phyloP scores from a whole-genome alignment of 2,797 vertebrate genomes.

The Sebastes itinus region DNA sequence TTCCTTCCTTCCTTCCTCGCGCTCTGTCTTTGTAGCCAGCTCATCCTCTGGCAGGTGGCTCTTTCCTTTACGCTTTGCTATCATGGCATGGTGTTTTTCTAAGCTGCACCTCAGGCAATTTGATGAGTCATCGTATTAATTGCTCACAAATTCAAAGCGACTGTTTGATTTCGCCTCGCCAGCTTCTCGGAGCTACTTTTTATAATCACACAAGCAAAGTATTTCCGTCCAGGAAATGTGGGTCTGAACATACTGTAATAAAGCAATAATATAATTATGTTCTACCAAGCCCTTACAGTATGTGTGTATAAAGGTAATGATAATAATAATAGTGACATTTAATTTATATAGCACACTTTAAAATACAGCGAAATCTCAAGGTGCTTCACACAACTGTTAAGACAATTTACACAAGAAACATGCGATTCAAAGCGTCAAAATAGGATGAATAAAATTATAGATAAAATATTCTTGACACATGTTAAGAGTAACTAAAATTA shows the following conservation, averaged over 20 bases:
- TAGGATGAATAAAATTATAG: no score
- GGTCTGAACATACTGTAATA: not conserved
- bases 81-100: constrained; percentile 13
- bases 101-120: constrained; percentile 38
- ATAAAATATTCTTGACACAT: no score
- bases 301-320: not conserved
- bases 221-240: constrained; percentile 20
- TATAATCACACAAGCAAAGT: not conserved
- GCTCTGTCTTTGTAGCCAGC: constrained; percentile 2
- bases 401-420: no score
- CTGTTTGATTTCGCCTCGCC: constrained; percentile 23
- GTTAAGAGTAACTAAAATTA: no score
- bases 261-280: not conserved
- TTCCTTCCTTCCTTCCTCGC: not conserved
- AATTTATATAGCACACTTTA: no score
- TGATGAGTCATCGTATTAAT: constrained; percentile 57
- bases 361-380: no score
- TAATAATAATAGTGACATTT: no score
- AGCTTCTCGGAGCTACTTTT: not conserved
- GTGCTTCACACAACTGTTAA: no score
- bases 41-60: constrained; percentile 57
- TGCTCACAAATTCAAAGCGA: constrained; percentile 29
- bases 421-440: no score
- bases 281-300: not conserved
- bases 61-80: constrained; percentile 13